phyloP scores from a whole-genome alignment of 1,140 invertebrate species.

The Mycetomoellerius zeteki region DNA sequence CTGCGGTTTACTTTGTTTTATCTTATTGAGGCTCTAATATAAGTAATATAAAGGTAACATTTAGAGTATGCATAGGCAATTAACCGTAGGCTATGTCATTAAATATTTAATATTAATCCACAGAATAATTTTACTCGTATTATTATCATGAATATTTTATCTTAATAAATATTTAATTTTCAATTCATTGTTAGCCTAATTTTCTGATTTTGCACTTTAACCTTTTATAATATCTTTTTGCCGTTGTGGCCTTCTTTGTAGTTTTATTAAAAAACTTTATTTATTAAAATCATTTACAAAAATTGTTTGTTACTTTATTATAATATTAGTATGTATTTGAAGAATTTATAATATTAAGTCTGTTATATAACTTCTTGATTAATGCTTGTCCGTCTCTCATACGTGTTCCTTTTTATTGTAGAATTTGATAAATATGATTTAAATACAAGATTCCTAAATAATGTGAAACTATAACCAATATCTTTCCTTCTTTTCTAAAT shows the following conservation, averaged over 20 bases:
- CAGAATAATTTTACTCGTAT: background rate
- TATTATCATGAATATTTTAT: background rate
- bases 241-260: background rate
- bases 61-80: slow-evolving; percentile 5
- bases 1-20: background rate
- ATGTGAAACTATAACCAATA: background rate
- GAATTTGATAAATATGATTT: slow-evolving; percentile 13
- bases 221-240: background rate
- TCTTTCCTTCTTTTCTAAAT: background rate
- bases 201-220: background rate
- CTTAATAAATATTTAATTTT: background rate
- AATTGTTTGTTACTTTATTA: background rate
- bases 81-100: slow-evolving; percentile 10
- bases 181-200: background rate
- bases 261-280: background rate
- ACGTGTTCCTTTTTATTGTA: background rate
- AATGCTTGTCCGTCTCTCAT: background rate
- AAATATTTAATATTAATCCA: too few relatives aligned
- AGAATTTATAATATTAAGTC: background rate
- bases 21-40: background rate
- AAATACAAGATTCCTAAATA: background rate
- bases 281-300: background rate
- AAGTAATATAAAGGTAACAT: background rate
- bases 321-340: slow-evolving; percentile 18
- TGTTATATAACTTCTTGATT: background rate